Evolutionary conservation across 2,113 vertebrate genomes (phyloP).

Genomic region (Passerina amoena): DNA sequence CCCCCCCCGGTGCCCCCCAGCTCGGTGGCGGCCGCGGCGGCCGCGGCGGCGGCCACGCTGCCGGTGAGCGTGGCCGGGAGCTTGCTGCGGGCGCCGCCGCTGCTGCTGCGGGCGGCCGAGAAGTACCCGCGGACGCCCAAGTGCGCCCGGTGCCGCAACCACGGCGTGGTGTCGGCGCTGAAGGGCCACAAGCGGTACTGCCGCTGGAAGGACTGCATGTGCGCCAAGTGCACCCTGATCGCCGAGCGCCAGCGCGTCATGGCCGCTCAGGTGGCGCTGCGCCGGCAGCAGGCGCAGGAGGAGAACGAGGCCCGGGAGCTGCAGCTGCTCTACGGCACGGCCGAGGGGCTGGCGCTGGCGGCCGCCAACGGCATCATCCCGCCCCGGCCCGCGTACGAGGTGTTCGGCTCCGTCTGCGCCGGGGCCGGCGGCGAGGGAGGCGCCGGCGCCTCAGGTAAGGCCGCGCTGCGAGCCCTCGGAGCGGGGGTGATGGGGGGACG

Average conservation of each 20-base stretch:
- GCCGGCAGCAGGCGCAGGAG: constrained; percentile 96
- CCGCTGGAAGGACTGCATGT: constrained; percentile 99
- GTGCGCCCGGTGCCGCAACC: constrained; percentile 96
- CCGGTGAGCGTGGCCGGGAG: constrained; percentile 91
- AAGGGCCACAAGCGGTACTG: constrained; percentile 99
- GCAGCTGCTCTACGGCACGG: constrained; percentile 96
- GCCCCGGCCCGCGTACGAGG: constrained; percentile 90
- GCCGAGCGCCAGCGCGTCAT: constrained; percentile 97
- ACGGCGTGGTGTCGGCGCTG: constrained; percentile 95
- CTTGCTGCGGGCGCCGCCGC: constrained; percentile 86
- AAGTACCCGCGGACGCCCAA: constrained; percentile 98
- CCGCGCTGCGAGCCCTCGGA: not conserved
- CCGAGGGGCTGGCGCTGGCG: constrained; percentile 94
- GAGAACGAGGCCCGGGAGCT: constrained; percentile 97
- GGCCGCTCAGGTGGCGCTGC: constrained; percentile 95
- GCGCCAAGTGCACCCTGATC: constrained; percentile 97
- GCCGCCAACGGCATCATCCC: constrained; percentile 97
- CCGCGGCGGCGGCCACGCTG: constrained; percentile 76
- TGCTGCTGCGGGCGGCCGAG: constrained; percentile 90
- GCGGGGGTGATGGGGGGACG: not conserved
- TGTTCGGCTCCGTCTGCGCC: constrained; percentile 86
- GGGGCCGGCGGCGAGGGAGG: constrained; percentile 77
- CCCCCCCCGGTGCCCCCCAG: constrained; percentile 58
- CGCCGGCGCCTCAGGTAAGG: constrained; percentile 59
- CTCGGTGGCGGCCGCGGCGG: constrained; percentile 62